Evolutionary conservation across 2,888 invertebrate genomes (phyloP).

Genomic region (Coleophora flavipennella): DNA sequence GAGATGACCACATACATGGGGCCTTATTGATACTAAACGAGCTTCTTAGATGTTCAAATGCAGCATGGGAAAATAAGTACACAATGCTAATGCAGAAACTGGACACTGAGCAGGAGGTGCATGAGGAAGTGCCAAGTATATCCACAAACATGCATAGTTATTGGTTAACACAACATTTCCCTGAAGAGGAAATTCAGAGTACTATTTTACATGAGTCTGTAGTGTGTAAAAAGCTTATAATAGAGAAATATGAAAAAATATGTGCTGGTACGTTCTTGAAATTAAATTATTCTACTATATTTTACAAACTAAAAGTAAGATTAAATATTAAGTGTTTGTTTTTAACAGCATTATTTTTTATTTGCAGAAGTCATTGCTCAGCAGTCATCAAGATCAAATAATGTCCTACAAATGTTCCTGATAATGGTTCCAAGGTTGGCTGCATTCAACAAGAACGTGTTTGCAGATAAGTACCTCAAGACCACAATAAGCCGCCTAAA

Average conservation of each 20-base stretch:
- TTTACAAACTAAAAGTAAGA: no score
- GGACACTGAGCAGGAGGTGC: constrained; percentile 55
- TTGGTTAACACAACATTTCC: constrained; percentile 39
- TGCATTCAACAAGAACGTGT: constrained; percentile 89
- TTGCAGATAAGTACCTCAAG: constrained; percentile 81
- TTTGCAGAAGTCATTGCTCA: constrained; percentile 84
- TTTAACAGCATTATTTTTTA: not conserved
- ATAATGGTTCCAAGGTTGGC: constrained; percentile 91
- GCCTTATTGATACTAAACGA: constrained; percentile 94
- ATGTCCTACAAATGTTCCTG: constrained; percentile 90
- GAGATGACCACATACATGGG: constrained; percentile 94
- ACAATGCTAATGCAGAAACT: constrained; percentile 78
- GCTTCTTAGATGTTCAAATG: constrained; percentile 90
- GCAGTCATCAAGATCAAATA: constrained; percentile 80
- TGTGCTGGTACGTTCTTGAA: constrained; percentile 63
- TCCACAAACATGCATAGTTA: constrained; percentile 57
- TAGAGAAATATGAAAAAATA: constrained; percentile 87
- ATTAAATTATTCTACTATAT: not conserved
- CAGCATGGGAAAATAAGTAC: constrained; percentile 87
- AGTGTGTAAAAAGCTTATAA: constrained; percentile 86
- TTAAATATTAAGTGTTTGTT: no score
- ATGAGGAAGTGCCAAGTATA: constrained; percentile 67
- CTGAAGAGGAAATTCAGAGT: constrained; percentile 47
- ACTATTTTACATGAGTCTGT: constrained; percentile 80
- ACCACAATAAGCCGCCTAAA: constrained; percentile 86